Evolutionary conservation across 2,797 vertebrate genomes (phyloP).

Genomic region (Lophotriccus pileatus): DNA sequence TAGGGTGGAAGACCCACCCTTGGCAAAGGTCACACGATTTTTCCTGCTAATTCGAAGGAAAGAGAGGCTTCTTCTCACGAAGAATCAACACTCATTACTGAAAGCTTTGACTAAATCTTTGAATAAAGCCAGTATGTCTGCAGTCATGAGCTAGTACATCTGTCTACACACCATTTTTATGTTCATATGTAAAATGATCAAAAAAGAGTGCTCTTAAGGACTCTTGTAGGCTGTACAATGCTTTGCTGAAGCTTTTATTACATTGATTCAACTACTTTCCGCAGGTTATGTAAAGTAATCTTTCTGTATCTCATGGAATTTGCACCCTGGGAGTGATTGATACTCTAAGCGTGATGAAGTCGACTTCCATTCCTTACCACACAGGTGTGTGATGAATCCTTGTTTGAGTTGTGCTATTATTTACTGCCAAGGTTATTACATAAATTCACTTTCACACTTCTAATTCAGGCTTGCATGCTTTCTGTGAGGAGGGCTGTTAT

Average conservation of each 20-base stretch:
- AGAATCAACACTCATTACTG: neutral
- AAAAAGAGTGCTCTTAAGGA: constrained; percentile 3
- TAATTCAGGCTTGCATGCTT: constrained; percentile 46
- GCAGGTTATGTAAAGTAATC: constrained; percentile 52
- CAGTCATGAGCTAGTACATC: neutral
- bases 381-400: constrained; percentile 55
- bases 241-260: constrained; percentile 49
- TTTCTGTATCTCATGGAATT: constrained; percentile 56
- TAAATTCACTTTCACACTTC: constrained; percentile 55
- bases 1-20: neutral
- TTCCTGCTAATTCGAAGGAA: neutral
- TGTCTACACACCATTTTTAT: neutral
- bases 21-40: neutral
- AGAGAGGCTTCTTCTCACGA: neutral
- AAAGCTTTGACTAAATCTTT: neutral
- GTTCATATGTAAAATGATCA: neutral
- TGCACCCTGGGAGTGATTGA: constrained; percentile 70
- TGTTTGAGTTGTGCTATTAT: constrained; percentile 60
- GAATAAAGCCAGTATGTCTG: neutral
- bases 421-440: constrained; percentile 69
- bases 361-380: constrained; percentile 39
- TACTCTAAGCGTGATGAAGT: constrained; percentile 40
- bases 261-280: constrained; percentile 52
- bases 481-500: constrained; percentile 18
- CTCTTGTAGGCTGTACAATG: constrained; percentile 8